Percentiles rank a stretch among this genome's conserved stretches.
Conservation (phyloP, 2,888 invertebrate genomes). For the Watsonalla binaria region DNA sequence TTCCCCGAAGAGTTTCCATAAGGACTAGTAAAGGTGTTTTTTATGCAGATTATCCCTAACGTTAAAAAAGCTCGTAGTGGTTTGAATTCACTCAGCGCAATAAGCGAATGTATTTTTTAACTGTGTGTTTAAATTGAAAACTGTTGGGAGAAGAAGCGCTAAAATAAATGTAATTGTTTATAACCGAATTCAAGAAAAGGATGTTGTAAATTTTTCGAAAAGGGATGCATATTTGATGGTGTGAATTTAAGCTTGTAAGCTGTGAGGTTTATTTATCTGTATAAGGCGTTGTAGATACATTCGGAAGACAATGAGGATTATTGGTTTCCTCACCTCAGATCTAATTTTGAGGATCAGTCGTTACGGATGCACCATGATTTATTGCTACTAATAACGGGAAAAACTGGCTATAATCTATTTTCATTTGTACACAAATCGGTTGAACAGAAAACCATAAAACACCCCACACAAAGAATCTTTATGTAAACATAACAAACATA, state of each 20-base stretch:
- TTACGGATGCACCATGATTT: conserved; percentile 73
- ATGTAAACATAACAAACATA: conserved; percentile 74
- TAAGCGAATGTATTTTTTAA: no score
- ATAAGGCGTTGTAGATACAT: background rate
- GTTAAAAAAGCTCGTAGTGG: no score
- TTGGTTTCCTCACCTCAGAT: conserved; percentile 51
- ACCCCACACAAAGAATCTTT: conserved; percentile 77
- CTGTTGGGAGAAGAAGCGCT: no score
- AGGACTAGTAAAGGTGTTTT: no score
- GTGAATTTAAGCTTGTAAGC: conserved; percentile 5
- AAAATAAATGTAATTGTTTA: no score
- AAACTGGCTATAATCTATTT: conserved; percentile 78
- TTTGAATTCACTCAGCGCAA: no score
- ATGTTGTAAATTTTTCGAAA: no score
- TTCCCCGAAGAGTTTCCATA: no score
- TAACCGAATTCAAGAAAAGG: no score
- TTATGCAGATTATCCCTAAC: no score
- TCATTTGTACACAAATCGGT: conserved; percentile 76
- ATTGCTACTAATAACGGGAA: conserved; percentile 74
- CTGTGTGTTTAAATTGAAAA: no score
- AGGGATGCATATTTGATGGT: no score
- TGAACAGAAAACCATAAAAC: conserved; percentile 78
- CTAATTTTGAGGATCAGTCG: conserved; percentile 63
- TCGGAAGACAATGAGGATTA: conserved; percentile 6
- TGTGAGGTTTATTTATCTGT: background rate